Evolutionary conservation across 1,140 invertebrate species (phyloP), one percentile per base, ranked within the genome.

Genomic region (Drosophila oshimai): DNA sequence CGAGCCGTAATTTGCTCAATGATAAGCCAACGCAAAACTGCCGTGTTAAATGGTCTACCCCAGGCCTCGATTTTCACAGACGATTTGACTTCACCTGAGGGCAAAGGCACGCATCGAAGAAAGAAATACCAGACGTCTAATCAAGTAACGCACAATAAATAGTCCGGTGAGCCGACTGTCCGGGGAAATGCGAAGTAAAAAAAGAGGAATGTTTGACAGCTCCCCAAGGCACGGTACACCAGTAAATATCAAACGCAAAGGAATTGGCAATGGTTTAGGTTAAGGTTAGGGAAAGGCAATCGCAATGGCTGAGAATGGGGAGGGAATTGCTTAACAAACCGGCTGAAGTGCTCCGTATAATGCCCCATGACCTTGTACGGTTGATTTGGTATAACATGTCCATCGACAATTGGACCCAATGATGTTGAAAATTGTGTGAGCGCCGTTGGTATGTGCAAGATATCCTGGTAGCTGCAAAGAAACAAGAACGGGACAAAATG

Each of bases 361-460:
- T 94, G 92, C 42, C 92, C 93, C 95, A 96, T 96, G 45, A 94
- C 93, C 72, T 94, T 93, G 17, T 93, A 91, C 6, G 96, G 96
- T 80, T 96, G 94, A 78, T 95, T 95, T 5, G 95, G 95, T 75
- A 98, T 95, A 42, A 97, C 95, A 10, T 94, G 94, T 13, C 95
- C 95, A 89, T 98, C 96, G 28, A 98, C 94, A 37, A 96, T 94
- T 34, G 95, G 97, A 18, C 96, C 97, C 76, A 96, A 94, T 9
- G 94, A 93, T 15, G 95, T 95, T 72, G 94, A 93, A 88, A 95
- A 96, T 58, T 93, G 92, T 12, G 94, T 92, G 7, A 93, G 92
- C 13, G 92, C 74, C 13, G 94, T 93, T 47, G 93, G 93, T 18
- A 95, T 94, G 22, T 92, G 93, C 72, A 96, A 94, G 37, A 98